A percentile compares a stretch with the other conserved stretches of the same genome.
phyloP scores from a whole-genome alignment of 2,797 vertebrate species.

The Sebastes oblongus region DNA sequence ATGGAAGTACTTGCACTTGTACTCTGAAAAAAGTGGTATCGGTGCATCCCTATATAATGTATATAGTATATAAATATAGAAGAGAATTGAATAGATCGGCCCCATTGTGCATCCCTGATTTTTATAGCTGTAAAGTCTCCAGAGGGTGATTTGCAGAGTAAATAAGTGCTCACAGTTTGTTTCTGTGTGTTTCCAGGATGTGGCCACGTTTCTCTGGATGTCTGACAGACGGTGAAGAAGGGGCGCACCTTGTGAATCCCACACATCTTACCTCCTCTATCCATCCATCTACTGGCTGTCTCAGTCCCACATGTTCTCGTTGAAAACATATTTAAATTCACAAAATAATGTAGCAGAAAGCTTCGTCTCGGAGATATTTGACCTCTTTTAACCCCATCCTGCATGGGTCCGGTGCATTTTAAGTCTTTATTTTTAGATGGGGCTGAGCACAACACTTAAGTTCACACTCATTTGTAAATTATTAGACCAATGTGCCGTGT shows the following conservation, averaged over 20 bases:
- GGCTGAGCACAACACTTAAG: background rate
- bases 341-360: slow-evolving; percentile 55
- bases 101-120: no score
- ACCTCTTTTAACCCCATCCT: background rate
- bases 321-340: background rate
- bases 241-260: slow-evolving; percentile 7
- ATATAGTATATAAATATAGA: no score
- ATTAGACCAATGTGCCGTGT: slow-evolving; percentile 53
- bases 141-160: background rate
- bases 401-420: background rate
- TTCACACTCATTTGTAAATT: slow-evolving; percentile 37
- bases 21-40: no score
- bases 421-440: slow-evolving; percentile 16
- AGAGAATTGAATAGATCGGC: no score
- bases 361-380: background rate
- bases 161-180: background rate
- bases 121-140: no score
- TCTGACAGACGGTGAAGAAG: slow-evolving; percentile 40
- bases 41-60: no score
- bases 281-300: background rate
- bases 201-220: slow-evolving; percentile 37
- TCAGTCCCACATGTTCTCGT: background rate
- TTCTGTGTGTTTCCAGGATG: slow-evolving; percentile 62
- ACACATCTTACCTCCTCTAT: background rate
- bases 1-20: no score